phyloP scores from a whole-genome alignment of 2,797 vertebrate species.

The Bothrops alternatus region DNA sequence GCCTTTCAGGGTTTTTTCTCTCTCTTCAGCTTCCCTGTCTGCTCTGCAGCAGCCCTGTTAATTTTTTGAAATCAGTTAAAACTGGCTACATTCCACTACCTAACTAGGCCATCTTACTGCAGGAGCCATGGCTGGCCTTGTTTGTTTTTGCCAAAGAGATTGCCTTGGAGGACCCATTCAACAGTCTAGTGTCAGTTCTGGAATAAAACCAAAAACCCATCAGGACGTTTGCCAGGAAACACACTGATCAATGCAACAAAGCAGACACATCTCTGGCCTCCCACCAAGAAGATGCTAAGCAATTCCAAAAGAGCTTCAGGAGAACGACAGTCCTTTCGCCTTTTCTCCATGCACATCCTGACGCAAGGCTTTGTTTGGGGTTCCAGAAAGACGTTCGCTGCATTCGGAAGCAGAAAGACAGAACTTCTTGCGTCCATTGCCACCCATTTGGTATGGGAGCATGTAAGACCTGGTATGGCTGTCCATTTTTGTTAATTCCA shows the following conservation, averaged over 20 bases:
- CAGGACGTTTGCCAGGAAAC: background rate
- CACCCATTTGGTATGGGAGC: background rate
- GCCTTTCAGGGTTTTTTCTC: background rate
- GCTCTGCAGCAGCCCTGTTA: background rate
- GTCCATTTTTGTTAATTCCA: background rate
- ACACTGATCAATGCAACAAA: background rate
- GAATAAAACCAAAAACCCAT: background rate
- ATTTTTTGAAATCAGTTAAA: background rate
- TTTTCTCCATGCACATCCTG: background rate
- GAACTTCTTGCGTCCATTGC: background rate
- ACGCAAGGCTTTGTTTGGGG: background rate
- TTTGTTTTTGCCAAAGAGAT: background rate
- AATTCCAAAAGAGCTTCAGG: background rate
- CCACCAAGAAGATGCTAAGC: constrained; percentile 4
- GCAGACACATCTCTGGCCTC: background rate
- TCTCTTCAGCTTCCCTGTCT: no score
- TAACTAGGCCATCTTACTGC: background rate
- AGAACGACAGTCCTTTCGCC: background rate
- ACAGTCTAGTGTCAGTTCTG: background rate
- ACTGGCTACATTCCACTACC: background rate
- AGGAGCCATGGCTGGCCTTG: background rate
- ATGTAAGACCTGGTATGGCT: background rate
- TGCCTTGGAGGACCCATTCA: background rate
- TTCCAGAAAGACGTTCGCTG: background rate
- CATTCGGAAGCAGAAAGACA: background rate